A percentile compares a stretch with the other conserved stretches of the same genome.
These are phyloP conservation scores for Drosophila nigromelanica DNA, from an alignment of 1,140 invertebrate genomes.

Conservation along the genomic window DNA sequence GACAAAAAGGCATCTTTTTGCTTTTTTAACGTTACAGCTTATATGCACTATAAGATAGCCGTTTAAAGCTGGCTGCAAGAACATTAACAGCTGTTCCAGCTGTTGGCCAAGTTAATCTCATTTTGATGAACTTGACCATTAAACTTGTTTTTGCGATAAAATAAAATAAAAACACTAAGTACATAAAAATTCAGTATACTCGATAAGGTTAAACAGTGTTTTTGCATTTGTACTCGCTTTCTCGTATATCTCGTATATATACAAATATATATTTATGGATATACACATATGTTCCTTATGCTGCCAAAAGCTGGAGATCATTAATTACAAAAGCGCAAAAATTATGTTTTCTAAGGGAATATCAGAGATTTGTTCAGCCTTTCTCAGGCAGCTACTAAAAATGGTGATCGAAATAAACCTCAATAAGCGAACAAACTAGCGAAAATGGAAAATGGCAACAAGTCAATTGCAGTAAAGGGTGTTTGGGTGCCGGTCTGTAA, in stretches of 20 bases:
- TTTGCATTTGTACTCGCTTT: too few species aligned
- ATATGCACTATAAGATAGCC: constrained; percentile 22
- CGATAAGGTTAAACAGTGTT: too few species aligned
- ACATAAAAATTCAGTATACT: background rate
- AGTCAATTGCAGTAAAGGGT: constrained; percentile 38
- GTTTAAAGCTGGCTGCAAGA: constrained; percentile 2
- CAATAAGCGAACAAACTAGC: constrained; percentile 34
- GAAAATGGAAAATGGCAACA: constrained; percentile 35
- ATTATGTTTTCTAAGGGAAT: too few species aligned
- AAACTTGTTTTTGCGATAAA: background rate
- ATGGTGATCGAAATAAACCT: background rate
- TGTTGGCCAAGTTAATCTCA: background rate
- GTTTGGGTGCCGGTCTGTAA: background rate
- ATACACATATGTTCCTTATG: too few species aligned
- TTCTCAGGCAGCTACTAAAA: background rate
- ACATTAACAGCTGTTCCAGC: background rate
- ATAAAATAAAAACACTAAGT: background rate
- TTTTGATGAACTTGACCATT: background rate
- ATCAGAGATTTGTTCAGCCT: too few species aligned
- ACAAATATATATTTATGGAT: too few species aligned
- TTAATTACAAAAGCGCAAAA: too few species aligned
- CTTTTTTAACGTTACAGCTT: constrained; percentile 43
- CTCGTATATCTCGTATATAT: too few species aligned
- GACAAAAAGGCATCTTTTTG: constrained; percentile 22
- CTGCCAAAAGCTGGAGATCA: too few species aligned